Base-by-base conservation (phyloP, 2,888 invertebrate species). In the Sturmia bella region DNA sequence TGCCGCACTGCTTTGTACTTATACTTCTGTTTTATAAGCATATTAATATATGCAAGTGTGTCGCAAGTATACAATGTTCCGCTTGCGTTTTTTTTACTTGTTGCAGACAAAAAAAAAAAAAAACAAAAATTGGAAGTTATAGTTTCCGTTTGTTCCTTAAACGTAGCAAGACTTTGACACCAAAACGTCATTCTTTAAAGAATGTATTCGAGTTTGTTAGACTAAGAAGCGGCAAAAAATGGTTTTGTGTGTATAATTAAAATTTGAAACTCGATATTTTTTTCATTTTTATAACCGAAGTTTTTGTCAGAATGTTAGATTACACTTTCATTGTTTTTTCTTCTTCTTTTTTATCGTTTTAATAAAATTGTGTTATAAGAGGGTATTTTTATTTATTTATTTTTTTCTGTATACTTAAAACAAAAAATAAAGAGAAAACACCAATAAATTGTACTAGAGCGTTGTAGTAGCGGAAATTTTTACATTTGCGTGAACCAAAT, bases 111-210 rank as follows among this genome's bases (percentile, higher is more conserved):
- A 21, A 15, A 5, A 4, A 61, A 41, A 43, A 50, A 50, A 32
- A 56, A 43, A 50, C 39, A 32, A 56, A 56, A 66, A 69, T 45
- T 50, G 74, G 77, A 81, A 77, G 81, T 77, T 52, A 59, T 64
- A 37, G 52, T 70, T 82, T 82, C 81, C 77, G 77, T 78, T 77
- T 70, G 11, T 74, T 70, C 45, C 73, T 73, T 66, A 54, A 43
- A 37, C 19, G 70, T 43, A 76, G 73, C 61, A 37, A 69, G 32
- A 41, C 57, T 69, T 56, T 32, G 63, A 45, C 69, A 59, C 41
- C 19, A 59, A 64, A 50, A 50, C 61, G 54, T 45, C 61, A 48
- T 32, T 66, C 17, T 21, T 64, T 6, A 61, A n/a, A 37, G 37
- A 15, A 5, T 21, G 32, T 7, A 1, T 32, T 3, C 9, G 32